phyloP scores from a whole-genome alignment of 2,113 vertebrate genomes.

The Smithornis capensis region DNA sequence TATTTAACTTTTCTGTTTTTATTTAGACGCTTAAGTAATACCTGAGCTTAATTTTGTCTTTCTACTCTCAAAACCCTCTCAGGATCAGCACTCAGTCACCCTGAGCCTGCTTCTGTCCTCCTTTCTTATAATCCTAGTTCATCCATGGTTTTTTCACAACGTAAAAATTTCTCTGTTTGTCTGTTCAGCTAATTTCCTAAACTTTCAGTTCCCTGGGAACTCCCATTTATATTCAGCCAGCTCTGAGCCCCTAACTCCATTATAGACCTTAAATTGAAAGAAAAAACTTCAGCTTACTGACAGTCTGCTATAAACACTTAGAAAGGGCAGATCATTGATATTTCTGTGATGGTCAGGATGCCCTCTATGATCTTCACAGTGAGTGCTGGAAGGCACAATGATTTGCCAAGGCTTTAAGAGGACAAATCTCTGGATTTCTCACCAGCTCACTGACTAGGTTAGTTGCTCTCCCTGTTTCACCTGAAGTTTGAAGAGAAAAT shows the following conservation, averaged over 20 bases:
- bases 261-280: background rate
- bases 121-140: background rate
- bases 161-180: background rate
- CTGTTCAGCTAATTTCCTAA: background rate
- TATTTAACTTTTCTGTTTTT: background rate
- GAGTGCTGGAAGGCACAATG: background rate
- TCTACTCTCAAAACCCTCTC: fast-evolving
- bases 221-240: background rate
- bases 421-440: background rate
- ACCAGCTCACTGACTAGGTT: background rate
- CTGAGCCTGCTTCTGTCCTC: background rate
- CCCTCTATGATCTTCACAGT: background rate
- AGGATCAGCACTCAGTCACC: background rate
- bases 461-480: background rate
- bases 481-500: conserved; percentile 26
- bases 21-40: background rate
- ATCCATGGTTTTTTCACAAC: background rate
- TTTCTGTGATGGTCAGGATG: background rate
- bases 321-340: background rate
- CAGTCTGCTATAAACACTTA: background rate
- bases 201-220: background rate
- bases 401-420: background rate
- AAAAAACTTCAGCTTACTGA: background rate
- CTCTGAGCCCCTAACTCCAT: background rate
- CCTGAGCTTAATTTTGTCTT: background rate